phyloP scores from a whole-genome alignment of 2,797 vertebrate species.

The Bradypus variegatus region DNA sequence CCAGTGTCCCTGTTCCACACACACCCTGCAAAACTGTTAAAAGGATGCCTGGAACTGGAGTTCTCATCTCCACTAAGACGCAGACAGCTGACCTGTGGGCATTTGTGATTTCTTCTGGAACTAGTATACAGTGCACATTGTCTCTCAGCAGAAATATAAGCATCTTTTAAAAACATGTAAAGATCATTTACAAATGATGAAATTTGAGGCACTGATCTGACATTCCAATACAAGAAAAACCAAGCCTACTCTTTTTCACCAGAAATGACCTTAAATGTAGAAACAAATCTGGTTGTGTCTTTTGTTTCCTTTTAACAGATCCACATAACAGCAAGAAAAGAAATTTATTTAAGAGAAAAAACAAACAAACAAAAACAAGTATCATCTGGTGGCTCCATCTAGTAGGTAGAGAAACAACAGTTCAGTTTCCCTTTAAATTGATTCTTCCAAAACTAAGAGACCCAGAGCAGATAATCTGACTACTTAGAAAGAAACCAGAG shows the following conservation, averaged over 20 bases:
- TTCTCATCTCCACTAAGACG: background rate
- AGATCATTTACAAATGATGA: background rate
- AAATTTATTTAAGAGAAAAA: background rate
- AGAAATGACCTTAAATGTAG: background rate
- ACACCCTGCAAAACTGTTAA: background rate
- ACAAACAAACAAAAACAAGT: background rate
- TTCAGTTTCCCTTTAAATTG: background rate
- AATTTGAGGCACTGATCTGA: background rate
- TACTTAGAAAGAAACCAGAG: constrained; percentile 8
- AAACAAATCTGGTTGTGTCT: background rate
- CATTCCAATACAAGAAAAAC: background rate
- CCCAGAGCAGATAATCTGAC: background rate
- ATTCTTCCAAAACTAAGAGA: background rate
- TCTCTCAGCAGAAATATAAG: background rate
- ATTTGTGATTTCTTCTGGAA: background rate
- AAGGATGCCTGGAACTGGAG: background rate
- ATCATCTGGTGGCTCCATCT: background rate
- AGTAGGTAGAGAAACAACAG: background rate
- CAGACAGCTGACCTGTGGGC: background rate
- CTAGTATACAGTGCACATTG: background rate
- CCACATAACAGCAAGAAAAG: background rate
- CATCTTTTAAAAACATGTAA: background rate
- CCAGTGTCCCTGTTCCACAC: no score
- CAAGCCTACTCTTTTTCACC: background rate
- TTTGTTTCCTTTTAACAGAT: background rate